phyloP scores from a whole-genome alignment of 2,888 invertebrate species.

The Leptopterna dolabrata region DNA sequence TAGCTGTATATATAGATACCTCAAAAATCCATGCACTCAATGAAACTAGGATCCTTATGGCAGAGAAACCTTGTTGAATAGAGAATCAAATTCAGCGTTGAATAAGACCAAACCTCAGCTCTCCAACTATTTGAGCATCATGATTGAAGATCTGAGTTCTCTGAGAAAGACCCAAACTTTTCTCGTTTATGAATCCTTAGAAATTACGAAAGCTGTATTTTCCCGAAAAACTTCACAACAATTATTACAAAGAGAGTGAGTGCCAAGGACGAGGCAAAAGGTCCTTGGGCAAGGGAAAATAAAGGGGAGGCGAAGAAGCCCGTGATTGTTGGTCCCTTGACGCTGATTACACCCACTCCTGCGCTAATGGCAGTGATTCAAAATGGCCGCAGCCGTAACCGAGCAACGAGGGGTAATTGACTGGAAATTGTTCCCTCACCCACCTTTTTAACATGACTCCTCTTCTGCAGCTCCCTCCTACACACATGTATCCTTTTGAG shows the following conservation, averaged over 20 bases:
- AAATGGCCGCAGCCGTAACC: conserved; percentile 43
- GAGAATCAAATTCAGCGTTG: no score
- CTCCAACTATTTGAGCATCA: no score
- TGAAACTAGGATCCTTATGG: no score
- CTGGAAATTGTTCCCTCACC: not conserved
- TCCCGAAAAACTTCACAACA: not conserved
- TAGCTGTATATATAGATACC: no score
- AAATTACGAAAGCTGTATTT: no score
- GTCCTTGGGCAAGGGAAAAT: not conserved
- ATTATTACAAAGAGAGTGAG: not conserved
- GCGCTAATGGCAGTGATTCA: conserved; percentile 38
- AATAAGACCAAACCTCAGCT: no score
- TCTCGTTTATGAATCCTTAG: no score
- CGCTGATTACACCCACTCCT: conserved; percentile 47
- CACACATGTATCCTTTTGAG: not conserved
- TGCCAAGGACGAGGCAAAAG: not conserved
- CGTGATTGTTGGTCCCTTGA: conserved; percentile 31
- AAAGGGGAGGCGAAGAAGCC: not conserved
- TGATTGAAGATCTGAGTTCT: no score
- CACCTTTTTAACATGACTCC: not conserved
- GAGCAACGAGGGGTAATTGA: conserved; percentile 16
- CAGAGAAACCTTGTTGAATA: no score
- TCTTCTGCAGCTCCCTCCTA: not conserved
- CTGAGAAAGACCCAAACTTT: no score
- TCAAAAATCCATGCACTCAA: no score